Evolutionary conservation across 2,888 invertebrate genomes (phyloP), one percentile per base, ranked within the genome.

Genomic region (Graphium colonna): DNA sequence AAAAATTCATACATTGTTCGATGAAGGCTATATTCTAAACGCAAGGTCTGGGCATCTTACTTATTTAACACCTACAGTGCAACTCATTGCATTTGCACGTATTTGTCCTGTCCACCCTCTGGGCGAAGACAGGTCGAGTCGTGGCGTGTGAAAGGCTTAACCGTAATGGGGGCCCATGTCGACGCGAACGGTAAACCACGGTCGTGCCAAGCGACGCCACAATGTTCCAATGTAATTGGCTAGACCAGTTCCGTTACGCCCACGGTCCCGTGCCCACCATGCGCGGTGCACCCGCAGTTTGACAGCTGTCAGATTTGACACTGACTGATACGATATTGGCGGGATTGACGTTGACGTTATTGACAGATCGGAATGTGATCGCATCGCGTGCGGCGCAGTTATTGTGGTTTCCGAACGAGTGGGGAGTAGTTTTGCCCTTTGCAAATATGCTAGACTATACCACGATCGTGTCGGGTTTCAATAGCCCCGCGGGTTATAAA

Each of bases 151-250:
- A 65, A 64, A 59, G 64, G 57, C 49, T 53, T 67, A 66, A 65
- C 62, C 59, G 64, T 65, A 59, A 51, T 45, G 40, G 52, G 50
- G 53, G 54, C 42, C 46, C 44, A 44, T 49, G 44, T 49, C 49
- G 36, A 28, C 53, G 46, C 59, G 61, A 68, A 71, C 72, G 72
- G 70, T 71, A 71, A 61, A 53, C 56, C 58, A 64, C 64, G 56
- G 41, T 60, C 61, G 65, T 64, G 61, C 40, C 43, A n/a, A 16
- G 53, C n/a, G 26, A 36, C 36, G 15, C 38, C 43, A 53, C 44
- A 53, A 53, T 49, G 31, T 18, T 17, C 42, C 28, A 44, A 47
- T 39, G 31, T 53, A 39, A 53, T 44, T 49, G 39, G 21, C 53
- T 39, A 49, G 43, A 44, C 38, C 39, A 17, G 47, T 53, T 48